Evolutionary conservation across 2,113 vertebrate genomes (phyloP).

Genomic region (Morphnarchus princeps): DNA sequence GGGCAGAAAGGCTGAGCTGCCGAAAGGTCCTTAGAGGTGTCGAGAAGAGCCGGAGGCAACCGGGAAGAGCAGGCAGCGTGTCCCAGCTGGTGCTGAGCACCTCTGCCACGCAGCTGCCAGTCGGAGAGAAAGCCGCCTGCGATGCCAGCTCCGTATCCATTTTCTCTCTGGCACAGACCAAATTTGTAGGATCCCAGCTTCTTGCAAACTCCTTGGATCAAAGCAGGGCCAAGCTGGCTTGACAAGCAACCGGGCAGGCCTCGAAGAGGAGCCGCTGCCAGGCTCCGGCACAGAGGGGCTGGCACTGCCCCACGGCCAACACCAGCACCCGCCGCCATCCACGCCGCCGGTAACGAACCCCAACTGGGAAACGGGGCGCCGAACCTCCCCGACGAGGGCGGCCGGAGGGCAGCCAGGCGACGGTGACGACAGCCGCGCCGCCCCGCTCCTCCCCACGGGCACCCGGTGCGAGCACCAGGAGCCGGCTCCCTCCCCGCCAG

Average conservation of each 20-base stretch:
- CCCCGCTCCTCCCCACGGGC: not conserved
- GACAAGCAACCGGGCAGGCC: not conserved
- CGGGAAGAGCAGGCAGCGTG: not conserved
- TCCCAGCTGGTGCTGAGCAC: not conserved
- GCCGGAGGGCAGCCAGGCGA: not conserved
- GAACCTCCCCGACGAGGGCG: not conserved
- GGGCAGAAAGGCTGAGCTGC: not conserved
- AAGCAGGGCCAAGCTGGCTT: not conserved
- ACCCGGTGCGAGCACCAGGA: not conserved
- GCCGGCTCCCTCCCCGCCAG: not conserved
- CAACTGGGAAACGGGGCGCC: accelerated
- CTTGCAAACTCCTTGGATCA: not conserved
- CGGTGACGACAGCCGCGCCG: not conserved
- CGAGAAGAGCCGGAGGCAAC: not conserved
- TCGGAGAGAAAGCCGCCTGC: not conserved
- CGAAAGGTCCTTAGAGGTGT: not conserved
- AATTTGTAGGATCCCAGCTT: not conserved
- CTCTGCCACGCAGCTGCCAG: not conserved
- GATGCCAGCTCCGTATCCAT: not conserved
- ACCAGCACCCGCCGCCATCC: not conserved
- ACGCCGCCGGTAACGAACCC: not conserved
- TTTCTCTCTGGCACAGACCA: not conserved
- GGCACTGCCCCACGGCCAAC: not conserved
- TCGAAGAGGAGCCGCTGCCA: not conserved
- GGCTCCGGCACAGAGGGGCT: not conserved